Conservation (phyloP, 2,888 invertebrate species). For the Eupithecia centaureata region DNA sequence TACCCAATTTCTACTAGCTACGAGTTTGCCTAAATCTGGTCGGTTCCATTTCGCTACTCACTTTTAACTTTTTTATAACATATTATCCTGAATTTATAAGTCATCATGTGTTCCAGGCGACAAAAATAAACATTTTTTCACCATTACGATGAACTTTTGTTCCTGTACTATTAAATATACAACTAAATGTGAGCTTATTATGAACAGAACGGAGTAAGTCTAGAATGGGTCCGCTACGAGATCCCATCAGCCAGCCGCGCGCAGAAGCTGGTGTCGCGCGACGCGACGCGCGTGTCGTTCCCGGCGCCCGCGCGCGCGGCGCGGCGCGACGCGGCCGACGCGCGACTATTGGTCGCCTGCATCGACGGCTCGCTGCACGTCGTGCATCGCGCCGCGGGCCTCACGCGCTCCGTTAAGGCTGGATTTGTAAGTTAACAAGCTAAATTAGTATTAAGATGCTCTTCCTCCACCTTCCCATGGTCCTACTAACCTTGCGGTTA, state of each 20-base stretch:
- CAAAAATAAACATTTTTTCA: too few species aligned
- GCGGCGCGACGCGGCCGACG: constrained; percentile 84
- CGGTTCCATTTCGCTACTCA: too few species aligned
- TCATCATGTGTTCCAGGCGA: too few species aligned
- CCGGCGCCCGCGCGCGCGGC: constrained; percentile 76
- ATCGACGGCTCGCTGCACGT: constrained; percentile 93
- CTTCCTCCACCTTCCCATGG: too few species aligned
- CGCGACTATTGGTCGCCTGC: constrained; percentile 91
- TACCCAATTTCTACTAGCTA: too few species aligned
- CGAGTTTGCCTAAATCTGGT: too few species aligned
- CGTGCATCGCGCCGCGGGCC: constrained; percentile 89
- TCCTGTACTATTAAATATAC: too few species aligned
- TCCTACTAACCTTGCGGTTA: too few species aligned
- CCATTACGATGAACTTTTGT: too few species aligned
- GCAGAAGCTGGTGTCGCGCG: constrained; percentile 78
- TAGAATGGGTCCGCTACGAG: constrained; percentile 89
- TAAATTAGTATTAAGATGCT: too few species aligned
- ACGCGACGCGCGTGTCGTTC: constrained; percentile 82
- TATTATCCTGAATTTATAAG: too few species aligned
- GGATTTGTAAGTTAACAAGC: constrained; percentile 85
- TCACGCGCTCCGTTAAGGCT: constrained; percentile 89
- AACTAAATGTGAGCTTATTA: not conserved
- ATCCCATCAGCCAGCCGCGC: constrained; percentile 86
- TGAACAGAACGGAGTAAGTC: constrained; percentile 65
- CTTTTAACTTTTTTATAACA: too few species aligned